Evolutionary conservation across 2,113 vertebrate species (phyloP).

Genomic region (Etheostoma spectabile): DNA sequence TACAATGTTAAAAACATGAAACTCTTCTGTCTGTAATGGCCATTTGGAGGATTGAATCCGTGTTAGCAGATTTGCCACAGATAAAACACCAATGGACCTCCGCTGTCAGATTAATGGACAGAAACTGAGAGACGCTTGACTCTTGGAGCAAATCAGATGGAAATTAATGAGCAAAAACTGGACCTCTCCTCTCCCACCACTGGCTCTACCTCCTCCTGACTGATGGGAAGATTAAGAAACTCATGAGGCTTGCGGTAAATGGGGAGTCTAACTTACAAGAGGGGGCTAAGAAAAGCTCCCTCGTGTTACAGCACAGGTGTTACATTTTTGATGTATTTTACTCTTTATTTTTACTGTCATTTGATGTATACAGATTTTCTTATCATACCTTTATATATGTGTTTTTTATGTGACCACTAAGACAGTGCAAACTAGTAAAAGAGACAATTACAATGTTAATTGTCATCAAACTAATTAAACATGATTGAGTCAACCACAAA

Average conservation of each 20-base stretch:
- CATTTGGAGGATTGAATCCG: constrained; percentile 33
- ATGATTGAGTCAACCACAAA: constrained; percentile 49
- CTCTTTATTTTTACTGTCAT: not conserved
- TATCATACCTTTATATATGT: not conserved
- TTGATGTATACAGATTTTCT: not conserved
- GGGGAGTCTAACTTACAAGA: constrained; percentile 45
- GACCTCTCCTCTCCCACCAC: constrained; percentile 65
- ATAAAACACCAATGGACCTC: constrained; percentile 72
- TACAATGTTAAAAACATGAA: constrained; percentile 11
- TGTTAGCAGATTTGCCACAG: constrained; percentile 49
- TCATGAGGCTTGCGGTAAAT: constrained; percentile 83
- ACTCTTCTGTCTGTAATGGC: not conserved
- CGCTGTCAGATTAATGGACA: constrained; percentile 80
- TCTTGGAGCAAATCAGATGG: constrained; percentile 78
- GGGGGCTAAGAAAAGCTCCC: constrained; percentile 8
- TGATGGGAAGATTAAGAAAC: constrained; percentile 84
- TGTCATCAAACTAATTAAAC: constrained; percentile 53
- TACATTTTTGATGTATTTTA: not conserved
- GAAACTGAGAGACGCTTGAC: constrained; percentile 72
- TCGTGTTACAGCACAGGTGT: constrained; percentile 19
- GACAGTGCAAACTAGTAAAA: not conserved
- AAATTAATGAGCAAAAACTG: constrained; percentile 84
- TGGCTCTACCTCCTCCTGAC: constrained; percentile 70
- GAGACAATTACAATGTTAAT: constrained; percentile 19
- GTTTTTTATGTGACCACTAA: constrained; percentile 5